A percentile compares a stretch with the other conserved stretches of the same genome.
Conservation (phyloP, 2,113 vertebrate genomes). For the Brachypteracias leptosomus region DNA sequence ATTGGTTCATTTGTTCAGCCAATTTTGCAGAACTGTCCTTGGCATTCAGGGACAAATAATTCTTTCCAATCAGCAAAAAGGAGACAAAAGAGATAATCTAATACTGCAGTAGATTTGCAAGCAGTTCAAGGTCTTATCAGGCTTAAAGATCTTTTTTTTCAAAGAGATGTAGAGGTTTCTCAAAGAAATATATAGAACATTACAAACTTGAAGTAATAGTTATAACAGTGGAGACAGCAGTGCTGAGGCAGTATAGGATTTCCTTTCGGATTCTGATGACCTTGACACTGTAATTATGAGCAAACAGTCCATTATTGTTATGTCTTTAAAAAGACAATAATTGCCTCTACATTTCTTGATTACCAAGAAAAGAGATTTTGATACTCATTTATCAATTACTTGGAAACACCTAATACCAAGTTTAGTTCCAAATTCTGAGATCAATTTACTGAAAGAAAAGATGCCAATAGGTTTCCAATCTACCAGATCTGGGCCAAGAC, state of each 20-base stretch:
- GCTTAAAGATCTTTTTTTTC: neutral
- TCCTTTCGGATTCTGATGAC: neutral
- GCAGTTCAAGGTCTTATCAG: conserved; percentile 17
- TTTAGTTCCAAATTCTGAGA: neutral
- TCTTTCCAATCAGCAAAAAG: conserved; percentile 47
- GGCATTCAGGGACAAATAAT: conserved; percentile 15
- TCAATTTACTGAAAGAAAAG: neutral
- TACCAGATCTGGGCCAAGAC: neutral
- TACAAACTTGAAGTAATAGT: neutral
- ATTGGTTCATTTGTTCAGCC: conserved; percentile 32
- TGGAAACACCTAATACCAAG: neutral
- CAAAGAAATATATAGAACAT: neutral
- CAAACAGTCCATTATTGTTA: neutral
- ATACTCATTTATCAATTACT: conserved; percentile 2
- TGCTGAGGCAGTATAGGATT: neutral
- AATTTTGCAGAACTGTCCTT: conserved; percentile 46
- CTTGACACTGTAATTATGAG: conserved; percentile 9
- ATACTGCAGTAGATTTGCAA: conserved; percentile 28
- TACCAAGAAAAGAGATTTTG: neutral
- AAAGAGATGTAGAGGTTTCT: neutral
- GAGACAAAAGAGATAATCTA: conserved; percentile 50
- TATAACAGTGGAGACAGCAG: neutral
- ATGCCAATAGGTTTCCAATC: neutral
- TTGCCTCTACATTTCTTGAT: neutral
- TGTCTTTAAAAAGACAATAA: conserved; percentile 1